Evolutionary conservation across 2,888 invertebrate species (phyloP), one percentile per base, ranked within the genome.

Genomic region (Halictus quadricinctus): DNA sequence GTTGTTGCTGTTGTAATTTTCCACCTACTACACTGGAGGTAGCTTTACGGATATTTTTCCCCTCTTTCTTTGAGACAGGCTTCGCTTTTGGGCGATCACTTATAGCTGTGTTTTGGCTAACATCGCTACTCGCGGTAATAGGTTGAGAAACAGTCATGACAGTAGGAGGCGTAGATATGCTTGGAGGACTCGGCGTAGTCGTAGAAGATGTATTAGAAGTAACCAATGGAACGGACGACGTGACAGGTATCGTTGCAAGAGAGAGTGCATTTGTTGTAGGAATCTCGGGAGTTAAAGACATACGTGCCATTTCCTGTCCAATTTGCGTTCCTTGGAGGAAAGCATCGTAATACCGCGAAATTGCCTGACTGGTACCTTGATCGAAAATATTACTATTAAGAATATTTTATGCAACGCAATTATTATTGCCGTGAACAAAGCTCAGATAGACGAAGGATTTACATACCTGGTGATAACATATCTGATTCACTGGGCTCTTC

Each of bases 61-160:
- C 96, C 93, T 97, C 97, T 94, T 97, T 97, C 94, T 98, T 97
- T 76, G 97, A 96, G 77, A 96, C 96, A 69, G 97, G 97, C 95
- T 97, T 98, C 72, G 97, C 97, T 95, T 97, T 97, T 83, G 97
- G 97, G 91, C 98, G 96, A 95, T 98, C 98, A 95, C 97, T 97
- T 91, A 97, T 97, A 88, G 97, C 97, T 83, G 97, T 97, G 92
- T 96, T 96, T 95, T 97, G 96, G 91, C 95, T 96, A 81, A 96
- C 96, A 91, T 96, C 96, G 70, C 95, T 95, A 90, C 95, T 95
- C 29, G 95, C 94, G 66, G 95, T 95, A 80, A 96, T 95, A 89
- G 95, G 94, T 86, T 95, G 94, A 41, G 95, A 94, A 79, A 94
- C 87, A 29, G 90, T 85, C 86, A 91, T 91, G 60, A 90, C 90